These are phyloP conservation scores for Xestoiulus laeticollis DNA, from an alignment of 2,888 invertebrate species.

Conservation along the genomic window DNA sequence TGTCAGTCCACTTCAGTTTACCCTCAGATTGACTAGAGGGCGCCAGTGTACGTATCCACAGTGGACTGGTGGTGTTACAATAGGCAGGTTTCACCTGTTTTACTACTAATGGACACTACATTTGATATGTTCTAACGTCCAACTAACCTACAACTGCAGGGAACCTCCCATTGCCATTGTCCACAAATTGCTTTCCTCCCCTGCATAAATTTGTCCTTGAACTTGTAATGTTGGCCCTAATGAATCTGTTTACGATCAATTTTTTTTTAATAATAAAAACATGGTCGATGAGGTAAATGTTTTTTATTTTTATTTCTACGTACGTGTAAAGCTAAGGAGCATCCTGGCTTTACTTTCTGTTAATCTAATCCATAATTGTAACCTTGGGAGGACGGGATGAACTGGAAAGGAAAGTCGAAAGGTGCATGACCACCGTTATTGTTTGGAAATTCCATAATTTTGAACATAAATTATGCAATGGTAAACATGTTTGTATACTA, in stretches of 20 bases:
- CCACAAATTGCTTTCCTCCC: too few relatives aligned
- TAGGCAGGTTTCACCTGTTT: too few relatives aligned
- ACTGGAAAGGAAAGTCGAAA: neutral
- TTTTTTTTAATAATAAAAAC: too few relatives aligned
- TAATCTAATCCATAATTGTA: neutral
- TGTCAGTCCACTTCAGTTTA: too few relatives aligned
- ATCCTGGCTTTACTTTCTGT: neutral
- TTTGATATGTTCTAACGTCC: too few relatives aligned
- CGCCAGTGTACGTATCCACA: too few relatives aligned
- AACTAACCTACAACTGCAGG: neutral
- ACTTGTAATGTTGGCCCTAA: neutral
- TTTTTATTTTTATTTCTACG: too few relatives aligned
- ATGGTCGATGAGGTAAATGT: neutral
- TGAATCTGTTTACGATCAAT: neutral
- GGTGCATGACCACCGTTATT: slow-evolving; percentile 12
- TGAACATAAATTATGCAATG: neutral
- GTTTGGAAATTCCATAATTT: slow-evolving; percentile 9
- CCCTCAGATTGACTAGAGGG: too few relatives aligned
- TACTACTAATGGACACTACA: too few relatives aligned
- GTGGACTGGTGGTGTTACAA: too few relatives aligned
- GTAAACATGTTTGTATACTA: neutral
- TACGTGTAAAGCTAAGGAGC: neutral
- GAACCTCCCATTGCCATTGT: too few relatives aligned
- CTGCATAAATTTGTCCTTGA: neutral
- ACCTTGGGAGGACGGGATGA: slow-evolving; percentile 5